Conservation (phyloP, 2,797 vertebrate genomes). For the Aselliscus stoliczkanus region DNA sequence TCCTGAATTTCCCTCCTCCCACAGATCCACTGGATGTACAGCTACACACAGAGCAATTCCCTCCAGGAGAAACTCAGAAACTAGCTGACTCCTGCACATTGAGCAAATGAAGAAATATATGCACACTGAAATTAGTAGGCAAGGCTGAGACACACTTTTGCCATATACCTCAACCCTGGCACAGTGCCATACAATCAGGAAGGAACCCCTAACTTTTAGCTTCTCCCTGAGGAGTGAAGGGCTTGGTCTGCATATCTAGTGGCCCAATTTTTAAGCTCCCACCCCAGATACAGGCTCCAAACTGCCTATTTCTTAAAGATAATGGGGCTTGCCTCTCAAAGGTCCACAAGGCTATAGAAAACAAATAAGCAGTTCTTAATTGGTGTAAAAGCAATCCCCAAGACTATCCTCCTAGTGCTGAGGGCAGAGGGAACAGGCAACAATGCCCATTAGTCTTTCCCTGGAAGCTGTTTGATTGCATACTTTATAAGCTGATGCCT, state of each 20-base stretch:
- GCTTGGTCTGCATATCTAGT: not conserved
- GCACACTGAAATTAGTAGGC: not conserved
- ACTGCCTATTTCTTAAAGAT: not conserved
- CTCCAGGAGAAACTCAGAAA: not conserved
- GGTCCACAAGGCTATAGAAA: not conserved
- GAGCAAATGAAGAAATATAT: not conserved
- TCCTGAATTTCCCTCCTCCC: not conserved
- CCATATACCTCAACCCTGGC: not conserved
- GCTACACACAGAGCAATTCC: not conserved
- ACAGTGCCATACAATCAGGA: not conserved
- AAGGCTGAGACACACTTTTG: not conserved
- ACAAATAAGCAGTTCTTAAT: not conserved
- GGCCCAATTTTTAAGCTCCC: not conserved
- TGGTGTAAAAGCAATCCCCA: not conserved
- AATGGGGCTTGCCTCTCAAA: not conserved
- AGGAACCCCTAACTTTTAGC: not conserved
- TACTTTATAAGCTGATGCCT: not conserved
- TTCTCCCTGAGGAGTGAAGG: not conserved
- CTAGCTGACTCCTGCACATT: not conserved
- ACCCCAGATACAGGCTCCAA: not conserved
- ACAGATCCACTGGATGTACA: not conserved
- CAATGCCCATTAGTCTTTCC: not conserved
- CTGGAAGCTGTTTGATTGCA: not conserved
- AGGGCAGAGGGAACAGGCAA: not conserved
- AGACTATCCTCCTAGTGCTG: not conserved